These are phyloP conservation scores for Holacanthella duospinosa DNA, from an alignment of 2,888 invertebrate genomes.

Conservation along the genomic window DNA sequence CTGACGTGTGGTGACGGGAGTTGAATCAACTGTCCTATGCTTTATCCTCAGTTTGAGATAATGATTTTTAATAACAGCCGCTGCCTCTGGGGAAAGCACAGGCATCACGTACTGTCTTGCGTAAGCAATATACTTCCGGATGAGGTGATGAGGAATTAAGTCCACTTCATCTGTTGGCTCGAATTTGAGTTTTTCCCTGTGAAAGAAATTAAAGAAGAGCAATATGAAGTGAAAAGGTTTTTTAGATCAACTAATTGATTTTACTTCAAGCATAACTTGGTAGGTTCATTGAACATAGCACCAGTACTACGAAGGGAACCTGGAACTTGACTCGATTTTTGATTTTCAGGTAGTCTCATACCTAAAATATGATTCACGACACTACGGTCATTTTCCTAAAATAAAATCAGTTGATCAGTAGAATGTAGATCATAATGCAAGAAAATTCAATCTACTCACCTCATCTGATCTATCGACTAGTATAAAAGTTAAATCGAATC, in stretches of 20 bases:
- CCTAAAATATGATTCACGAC: slow-evolving; percentile 25
- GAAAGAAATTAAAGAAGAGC: slow-evolving; percentile 36
- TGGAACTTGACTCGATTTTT: not conserved
- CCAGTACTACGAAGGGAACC: not conserved
- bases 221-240: not conserved
- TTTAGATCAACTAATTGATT: not conserved
- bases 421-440: not conserved
- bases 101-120: slow-evolving; percentile 79
- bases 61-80: slow-evolving; percentile 59
- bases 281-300: too few relatives aligned
- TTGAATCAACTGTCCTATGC: slow-evolving; percentile 54
- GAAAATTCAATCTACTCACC: slow-evolving; percentile 44
- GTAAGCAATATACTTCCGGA: slow-evolving; percentile 86
- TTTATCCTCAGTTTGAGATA: slow-evolving; percentile 65
- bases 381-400: slow-evolving; percentile 24
- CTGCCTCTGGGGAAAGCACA: slow-evolving; percentile 60
- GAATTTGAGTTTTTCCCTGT: slow-evolving; percentile 52
- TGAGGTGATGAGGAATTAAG: slow-evolving; percentile 59
- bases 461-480: slow-evolving; percentile 76
- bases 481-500: slow-evolving; percentile 88
- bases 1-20: slow-evolving; percentile 80
- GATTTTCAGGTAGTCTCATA: not conserved
- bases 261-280: not conserved
- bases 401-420: not conserved
- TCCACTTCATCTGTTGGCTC: slow-evolving; percentile 55